Evolutionary conservation across 2,888 invertebrate species (phyloP).

Genomic region (Muschampia plurimacula): DNA sequence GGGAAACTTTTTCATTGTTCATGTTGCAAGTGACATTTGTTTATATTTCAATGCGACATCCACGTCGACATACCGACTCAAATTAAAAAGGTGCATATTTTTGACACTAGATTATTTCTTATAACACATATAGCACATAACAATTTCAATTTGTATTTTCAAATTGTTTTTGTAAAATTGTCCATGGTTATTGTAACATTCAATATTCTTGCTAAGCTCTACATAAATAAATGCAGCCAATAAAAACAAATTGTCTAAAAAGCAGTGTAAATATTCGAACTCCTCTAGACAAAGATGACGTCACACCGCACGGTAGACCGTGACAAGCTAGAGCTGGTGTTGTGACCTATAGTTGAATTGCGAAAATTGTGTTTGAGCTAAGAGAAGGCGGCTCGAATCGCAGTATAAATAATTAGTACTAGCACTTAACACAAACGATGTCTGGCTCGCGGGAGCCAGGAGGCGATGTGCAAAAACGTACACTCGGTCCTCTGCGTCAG

Average conservation of each 20-base stretch:
- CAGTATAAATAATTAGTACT: constrained; percentile 28
- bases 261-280: not conserved
- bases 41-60: not conserved
- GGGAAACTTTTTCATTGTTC: constrained; percentile 24
- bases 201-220: not conserved
- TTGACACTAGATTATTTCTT: no score
- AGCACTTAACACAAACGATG: constrained; percentile 36
- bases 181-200: not conserved
- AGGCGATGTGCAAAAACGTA: constrained; percentile 42
- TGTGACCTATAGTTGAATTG: constrained; percentile 7
- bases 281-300: constrained; percentile 12
- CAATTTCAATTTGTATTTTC: not conserved
- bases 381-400: constrained; percentile 24
- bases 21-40: constrained; percentile 1
- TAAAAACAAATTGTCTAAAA: not conserved
- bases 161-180: not conserved
- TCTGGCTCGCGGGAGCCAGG: constrained; percentile 13
- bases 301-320: not conserved
- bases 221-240: not conserved
- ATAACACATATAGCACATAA: no score
- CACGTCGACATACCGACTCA: not conserved
- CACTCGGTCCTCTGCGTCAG: constrained; percentile 38
- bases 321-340: not conserved
- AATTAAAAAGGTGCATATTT: not conserved
- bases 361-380: constrained; percentile 12